phyloP scores from a whole-genome alignment of 64 coral and sea anemone genomes.

The Orbicella faveolata region DNA sequence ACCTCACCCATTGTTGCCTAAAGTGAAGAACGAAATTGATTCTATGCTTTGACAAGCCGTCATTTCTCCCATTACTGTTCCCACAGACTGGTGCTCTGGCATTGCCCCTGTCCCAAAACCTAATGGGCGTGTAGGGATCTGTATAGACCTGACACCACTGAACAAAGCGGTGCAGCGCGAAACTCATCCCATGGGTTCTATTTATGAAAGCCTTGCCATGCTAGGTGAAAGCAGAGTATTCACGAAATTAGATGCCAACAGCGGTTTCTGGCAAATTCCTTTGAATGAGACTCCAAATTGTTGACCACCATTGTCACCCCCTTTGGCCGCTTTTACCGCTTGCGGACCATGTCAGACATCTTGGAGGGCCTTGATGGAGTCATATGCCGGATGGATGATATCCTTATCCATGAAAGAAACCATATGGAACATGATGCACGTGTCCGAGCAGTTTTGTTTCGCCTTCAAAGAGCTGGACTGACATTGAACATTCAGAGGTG shows the following conservation, averaged over 20 bases:
- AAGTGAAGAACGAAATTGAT: constrained; percentile 40
- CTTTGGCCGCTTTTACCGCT: not conserved
- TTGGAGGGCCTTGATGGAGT: constrained; percentile 13
- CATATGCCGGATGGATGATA: not conserved
- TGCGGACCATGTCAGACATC: constrained; percentile 25
- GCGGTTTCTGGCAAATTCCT: not conserved
- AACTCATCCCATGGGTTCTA: not conserved
- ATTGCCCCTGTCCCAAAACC: constrained; percentile 25
- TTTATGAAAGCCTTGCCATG: too few relatives aligned
- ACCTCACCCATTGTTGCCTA: constrained; percentile 34
- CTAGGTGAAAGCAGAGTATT: too few relatives aligned
- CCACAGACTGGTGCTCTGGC: constrained; percentile 41
- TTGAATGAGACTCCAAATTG: not conserved
- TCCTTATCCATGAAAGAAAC: constrained; percentile 18
- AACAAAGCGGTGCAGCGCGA: not conserved
- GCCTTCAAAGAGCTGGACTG: not conserved
- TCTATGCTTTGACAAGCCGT: constrained; percentile 20
- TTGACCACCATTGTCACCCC: not conserved
- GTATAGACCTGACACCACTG: constrained; percentile 35
- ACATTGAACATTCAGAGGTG: not conserved
- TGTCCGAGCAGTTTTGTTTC: not conserved
- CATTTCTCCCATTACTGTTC: constrained; percentile 30
- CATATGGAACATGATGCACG: not conserved
- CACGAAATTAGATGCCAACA: too few relatives aligned
- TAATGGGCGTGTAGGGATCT: constrained; percentile 31